A percentile compares a stretch with the other conserved stretches of the same genome.
These are phyloP conservation scores for Exocentrus adspersus DNA, from an alignment of 2,888 invertebrate genomes.

Conservation along the genomic window DNA sequence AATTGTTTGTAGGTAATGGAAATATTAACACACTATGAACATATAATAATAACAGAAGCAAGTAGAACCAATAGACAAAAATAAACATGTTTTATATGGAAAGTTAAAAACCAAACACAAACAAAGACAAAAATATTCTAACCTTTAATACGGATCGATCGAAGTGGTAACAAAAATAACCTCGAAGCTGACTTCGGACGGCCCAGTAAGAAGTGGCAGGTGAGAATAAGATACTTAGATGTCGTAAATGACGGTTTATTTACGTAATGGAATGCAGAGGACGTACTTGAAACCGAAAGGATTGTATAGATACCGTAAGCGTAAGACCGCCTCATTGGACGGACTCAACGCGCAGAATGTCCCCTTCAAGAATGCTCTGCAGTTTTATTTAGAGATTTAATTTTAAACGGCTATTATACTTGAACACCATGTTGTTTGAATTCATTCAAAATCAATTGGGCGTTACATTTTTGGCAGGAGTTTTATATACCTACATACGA, in stretches of 20 bases:
- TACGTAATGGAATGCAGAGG: conserved; percentile 17
- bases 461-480: background rate
- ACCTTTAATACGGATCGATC: conserved; percentile 23
- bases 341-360: conserved; percentile 13
- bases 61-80: too few species aligned
- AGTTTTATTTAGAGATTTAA: conserved; percentile 8
- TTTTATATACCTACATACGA: background rate
- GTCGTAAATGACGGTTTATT: conserved; percentile 28
- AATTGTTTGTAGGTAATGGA: too few species aligned
- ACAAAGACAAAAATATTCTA: too few species aligned
- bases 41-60: too few species aligned
- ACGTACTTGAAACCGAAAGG: conserved; percentile 8
- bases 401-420: conserved; percentile 3
- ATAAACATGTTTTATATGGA: too few species aligned
- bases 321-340: conserved; percentile 11
- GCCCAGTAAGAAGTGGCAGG: conserved; percentile 39
- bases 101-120: too few species aligned
- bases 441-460: background rate
- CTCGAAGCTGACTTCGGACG: conserved; percentile 14
- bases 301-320: too few species aligned
- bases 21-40: too few species aligned
- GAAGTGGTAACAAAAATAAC: conserved; percentile 24
- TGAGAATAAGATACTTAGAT: conserved; percentile 42
- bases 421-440: background rate
- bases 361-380: conserved; percentile 10